Evolutionary conservation across 2,888 invertebrate species (phyloP).

Genomic region (Agrochola lychnidis): DNA sequence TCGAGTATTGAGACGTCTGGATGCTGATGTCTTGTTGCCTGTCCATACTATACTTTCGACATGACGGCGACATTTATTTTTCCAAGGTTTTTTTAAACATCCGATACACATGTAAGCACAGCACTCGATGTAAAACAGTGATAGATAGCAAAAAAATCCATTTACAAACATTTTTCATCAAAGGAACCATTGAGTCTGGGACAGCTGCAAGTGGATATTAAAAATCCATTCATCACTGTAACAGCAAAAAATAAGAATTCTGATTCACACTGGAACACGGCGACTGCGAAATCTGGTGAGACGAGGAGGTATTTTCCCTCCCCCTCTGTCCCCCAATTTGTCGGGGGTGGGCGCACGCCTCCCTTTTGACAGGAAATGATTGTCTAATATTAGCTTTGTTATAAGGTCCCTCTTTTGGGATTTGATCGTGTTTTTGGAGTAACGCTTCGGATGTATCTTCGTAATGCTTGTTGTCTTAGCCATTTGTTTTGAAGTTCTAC

Average conservation of each 20-base stretch:
- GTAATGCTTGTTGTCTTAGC: conserved; percentile 67
- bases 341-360: conserved; percentile 77
- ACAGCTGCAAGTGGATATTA: conserved; percentile 88
- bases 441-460: conserved; percentile 70
- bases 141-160: conserved; percentile 69
- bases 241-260: conserved; percentile 87
- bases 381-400: conserved; percentile 91
- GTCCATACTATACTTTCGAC: conserved; percentile 86
- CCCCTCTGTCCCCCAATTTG: conserved; percentile 73
- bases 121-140: conserved; percentile 58
- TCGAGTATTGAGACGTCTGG: conserved; percentile 89
- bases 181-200: conserved; percentile 71
- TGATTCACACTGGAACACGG: conserved; percentile 88
- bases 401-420: conserved; percentile 89
- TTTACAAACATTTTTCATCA: conserved; percentile 80
- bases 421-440: conserved; percentile 77
- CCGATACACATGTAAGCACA: conserved; percentile 58
- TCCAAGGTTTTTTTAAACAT: conserved; percentile 76
- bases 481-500: conserved; percentile 54
- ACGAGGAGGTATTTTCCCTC: conserved; percentile 84
- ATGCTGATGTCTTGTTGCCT: conserved; percentile 89
- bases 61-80: conserved; percentile 86
- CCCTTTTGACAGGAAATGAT: conserved; percentile 91
- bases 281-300: conserved; percentile 87
- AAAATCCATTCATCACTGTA: conserved; percentile 88